A percentile compares a stretch with the other conserved stretches of the same genome.
Evolutionary conservation across 2,113 vertebrate species (phyloP).

Genomic region (Pomatorhinus ruficollis): DNA sequence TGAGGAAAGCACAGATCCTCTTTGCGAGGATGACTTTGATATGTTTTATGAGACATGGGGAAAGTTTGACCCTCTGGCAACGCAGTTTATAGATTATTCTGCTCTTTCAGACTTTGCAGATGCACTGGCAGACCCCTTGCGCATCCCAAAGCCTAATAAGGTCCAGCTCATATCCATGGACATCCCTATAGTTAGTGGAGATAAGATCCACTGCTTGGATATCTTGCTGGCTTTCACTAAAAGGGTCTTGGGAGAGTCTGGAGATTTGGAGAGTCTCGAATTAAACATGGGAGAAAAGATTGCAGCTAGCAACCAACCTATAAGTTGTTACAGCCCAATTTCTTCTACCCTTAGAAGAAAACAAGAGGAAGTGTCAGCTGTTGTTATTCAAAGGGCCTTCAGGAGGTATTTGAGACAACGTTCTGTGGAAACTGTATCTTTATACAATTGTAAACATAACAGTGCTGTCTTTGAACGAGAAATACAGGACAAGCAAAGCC

Average conservation of each 20-base stretch:
- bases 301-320: conserved; percentile 81
- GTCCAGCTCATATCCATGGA: conserved; percentile 92
- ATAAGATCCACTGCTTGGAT: conserved; percentile 95
- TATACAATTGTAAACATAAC: conserved; percentile 68
- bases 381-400: conserved; percentile 88
- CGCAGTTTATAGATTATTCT: conserved; percentile 92
- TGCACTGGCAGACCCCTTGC: conserved; percentile 86
- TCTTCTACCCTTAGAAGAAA: conserved; percentile 88
- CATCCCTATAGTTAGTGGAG: conserved; percentile 93
- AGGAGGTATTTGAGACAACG: conserved; percentile 77
- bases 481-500: conserved; percentile 71
- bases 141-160: conserved; percentile 90
- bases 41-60: conserved; percentile 98
- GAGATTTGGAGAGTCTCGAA: conserved; percentile 85
- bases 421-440: conserved; percentile 69
- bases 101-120: conserved; percentile 89
- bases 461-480: conserved; percentile 61
- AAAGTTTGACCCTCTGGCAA: conserved; percentile 91
- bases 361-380: conserved; percentile 85
- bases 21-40: conserved; percentile 96
- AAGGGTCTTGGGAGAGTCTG: conserved; percentile 88
- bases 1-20: conserved; percentile 91
- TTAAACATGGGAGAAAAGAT: conserved; percentile 93
- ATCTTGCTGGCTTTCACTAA: conserved; percentile 95
- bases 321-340: conserved; percentile 86